Evolutionary conservation across 2,888 invertebrate genomes (phyloP), one percentile per base, ranked within the genome.

Genomic region (Lissonota sp.): DNA sequence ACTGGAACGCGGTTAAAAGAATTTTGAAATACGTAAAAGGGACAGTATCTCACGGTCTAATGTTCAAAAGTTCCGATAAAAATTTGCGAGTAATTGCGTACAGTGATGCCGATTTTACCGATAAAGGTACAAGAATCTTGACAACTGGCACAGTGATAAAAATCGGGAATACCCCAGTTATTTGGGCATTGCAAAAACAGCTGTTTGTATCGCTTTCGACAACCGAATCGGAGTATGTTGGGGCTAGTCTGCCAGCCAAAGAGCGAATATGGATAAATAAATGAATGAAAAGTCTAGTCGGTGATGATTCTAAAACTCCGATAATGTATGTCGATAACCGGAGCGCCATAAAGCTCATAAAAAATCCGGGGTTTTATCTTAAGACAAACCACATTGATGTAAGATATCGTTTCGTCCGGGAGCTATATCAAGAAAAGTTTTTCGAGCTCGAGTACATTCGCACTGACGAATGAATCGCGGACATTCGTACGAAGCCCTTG

Each of bases 51-150:
- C 67, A 44, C 16, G 26, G 26, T 26, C 3, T 26, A 26, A 26
- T 26, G 26, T 26, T 26, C 26, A 26, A 26, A 26, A 26, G 26
- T 26, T 26, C 26, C 26, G 26, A 26, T 26, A 26, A 26, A 26
- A 26, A 26, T 3, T 3, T 26, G 26, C 1, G 26, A 26, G 26
- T 26, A 26, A 26, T 26, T 26, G 81, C 80, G 0, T 84, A 66
- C 51, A 82, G 77, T 40, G 77, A 81, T 51, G 69, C 85, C 39
- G 84, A 85, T 55, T 82, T 72, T 14, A 82, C 82, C 5, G 83
- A 84, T 37, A 73, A 55, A 8, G 39, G 0, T 0, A 42, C 73
- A 5, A 64, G 84, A 49, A 85, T 77, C 58, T 86, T 84, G 4
- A 85, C 86, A 3, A 82, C 72, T 1, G 84, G 85, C 6, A 77